Percentiles rank a stretch among this genome's conserved stretches.
phyloP scores from a whole-genome alignment of 2,888 invertebrate genomes.

The Temnothorax unifasciatus region DNA sequence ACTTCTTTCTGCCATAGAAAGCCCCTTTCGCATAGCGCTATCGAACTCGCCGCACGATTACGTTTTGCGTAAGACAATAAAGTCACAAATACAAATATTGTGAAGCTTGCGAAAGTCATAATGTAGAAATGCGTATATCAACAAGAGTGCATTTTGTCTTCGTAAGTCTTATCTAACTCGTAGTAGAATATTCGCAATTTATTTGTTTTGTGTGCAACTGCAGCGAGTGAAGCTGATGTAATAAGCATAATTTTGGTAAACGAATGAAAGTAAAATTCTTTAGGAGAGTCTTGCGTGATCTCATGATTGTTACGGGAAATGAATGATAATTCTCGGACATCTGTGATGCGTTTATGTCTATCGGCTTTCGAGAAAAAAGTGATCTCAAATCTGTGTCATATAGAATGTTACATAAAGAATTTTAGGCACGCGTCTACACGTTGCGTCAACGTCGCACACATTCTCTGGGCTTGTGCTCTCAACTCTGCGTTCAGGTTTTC shows the following conservation, averaged over 20 bases:
- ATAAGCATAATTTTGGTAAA: not conserved
- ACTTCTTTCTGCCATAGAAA: slow-evolving; percentile 4
- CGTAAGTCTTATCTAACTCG: not conserved
- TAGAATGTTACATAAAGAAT: slow-evolving; percentile 74
- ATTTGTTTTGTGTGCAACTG: no score
- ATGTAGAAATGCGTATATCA: not conserved
- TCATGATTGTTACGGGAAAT: slow-evolving; percentile 11
- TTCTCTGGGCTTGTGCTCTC: slow-evolving; percentile 61
- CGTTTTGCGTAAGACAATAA: slow-evolving; percentile 8
- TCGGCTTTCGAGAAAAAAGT: slow-evolving; percentile 76
- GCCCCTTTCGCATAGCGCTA: slow-evolving; percentile 22
- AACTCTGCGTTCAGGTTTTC: slow-evolving; percentile 64
- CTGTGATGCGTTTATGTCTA: slow-evolving; percentile 60
- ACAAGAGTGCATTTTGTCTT: not conserved
- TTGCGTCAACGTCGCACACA: slow-evolving; percentile 69
- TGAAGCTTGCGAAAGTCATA: not conserved
- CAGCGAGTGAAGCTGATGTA: not conserved
- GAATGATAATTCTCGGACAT: slow-evolving; percentile 13
- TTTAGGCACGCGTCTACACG: slow-evolving; percentile 73
- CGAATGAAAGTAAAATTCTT: not conserved
- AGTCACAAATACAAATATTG: not conserved
- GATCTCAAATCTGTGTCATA: slow-evolving; percentile 76
- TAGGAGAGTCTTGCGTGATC: not conserved
- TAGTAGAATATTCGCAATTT: not conserved
- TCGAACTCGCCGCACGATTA: slow-evolving; percentile 1